These are phyloP conservation scores for Zosterops pallidus DNA, from an alignment of 2,113 vertebrate genomes.

Conservation along the genomic window DNA sequence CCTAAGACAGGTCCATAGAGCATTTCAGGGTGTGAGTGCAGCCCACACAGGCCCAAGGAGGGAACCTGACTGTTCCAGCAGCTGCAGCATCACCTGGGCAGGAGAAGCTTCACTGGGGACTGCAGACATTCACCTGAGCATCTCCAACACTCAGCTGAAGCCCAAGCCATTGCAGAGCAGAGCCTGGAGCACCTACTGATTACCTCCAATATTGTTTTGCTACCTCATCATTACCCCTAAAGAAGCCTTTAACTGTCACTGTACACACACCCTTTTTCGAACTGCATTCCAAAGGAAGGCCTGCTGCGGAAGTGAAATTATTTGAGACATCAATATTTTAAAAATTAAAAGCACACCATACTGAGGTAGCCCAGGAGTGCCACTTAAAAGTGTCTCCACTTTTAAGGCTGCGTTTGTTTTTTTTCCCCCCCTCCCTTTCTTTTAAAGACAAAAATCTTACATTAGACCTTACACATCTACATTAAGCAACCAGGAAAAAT, in stretches of 20 bases:
- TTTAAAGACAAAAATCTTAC: neutral
- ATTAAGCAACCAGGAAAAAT: neutral
- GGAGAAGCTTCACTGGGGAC: neutral
- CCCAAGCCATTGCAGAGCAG: neutral
- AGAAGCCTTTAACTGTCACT: neutral
- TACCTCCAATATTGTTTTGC: neutral
- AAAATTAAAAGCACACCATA: neutral
- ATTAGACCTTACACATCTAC: neutral
- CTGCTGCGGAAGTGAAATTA: neutral
- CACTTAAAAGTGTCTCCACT: neutral
- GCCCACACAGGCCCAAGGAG: neutral
- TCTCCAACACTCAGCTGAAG: neutral
- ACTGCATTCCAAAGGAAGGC: neutral
- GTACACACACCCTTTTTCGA: neutral
- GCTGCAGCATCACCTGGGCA: neutral
- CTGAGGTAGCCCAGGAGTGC: neutral
- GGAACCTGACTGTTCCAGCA: neutral
- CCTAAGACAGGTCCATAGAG: neutral
- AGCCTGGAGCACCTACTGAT: neutral
- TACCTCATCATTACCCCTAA: neutral
- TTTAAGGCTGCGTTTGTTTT: neutral
- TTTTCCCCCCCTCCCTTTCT: accelerated
- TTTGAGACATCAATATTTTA: neutral
- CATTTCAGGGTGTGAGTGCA: neutral
- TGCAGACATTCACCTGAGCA: neutral